Percentiles rank a stretch among this genome's conserved stretches.
phyloP scores from a whole-genome alignment of 2,888 invertebrate species.

The Chrysolina haemoptera region DNA sequence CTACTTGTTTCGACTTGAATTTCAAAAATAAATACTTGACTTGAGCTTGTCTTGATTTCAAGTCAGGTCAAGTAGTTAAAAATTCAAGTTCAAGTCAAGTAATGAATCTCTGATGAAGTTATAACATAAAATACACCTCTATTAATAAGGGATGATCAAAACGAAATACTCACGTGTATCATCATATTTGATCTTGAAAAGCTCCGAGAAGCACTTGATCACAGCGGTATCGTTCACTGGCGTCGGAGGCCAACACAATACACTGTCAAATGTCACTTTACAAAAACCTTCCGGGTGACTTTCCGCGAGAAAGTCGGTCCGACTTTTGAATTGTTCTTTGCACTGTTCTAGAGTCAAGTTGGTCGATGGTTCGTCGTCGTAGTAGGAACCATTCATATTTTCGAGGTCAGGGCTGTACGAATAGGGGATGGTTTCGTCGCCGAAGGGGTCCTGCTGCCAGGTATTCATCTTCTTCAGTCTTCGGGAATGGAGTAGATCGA shows the following conservation, averaged over 20 bases:
- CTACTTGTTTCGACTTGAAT: no score
- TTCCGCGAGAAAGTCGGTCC: constrained; percentile 48
- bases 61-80: no score
- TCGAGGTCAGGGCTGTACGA: constrained; percentile 17
- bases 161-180: constrained; percentile 81
- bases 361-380: constrained; percentile 22
- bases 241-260: constrained; percentile 89
- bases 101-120: no score
- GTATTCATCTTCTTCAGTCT: constrained; percentile 9
- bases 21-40: no score
- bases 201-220: constrained; percentile 84
- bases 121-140: no score
- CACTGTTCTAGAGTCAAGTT: constrained; percentile 55
- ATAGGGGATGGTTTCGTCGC: constrained; percentile 32
- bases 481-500: not conserved
- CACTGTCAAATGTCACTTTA: constrained; percentile 80
- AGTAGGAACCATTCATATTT: constrained; percentile 20
- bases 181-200: constrained; percentile 85
- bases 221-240: constrained; percentile 78
- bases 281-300: constrained; percentile 70
- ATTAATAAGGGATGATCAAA: no score
- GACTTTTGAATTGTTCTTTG: constrained; percentile 50
- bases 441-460: constrained; percentile 42
- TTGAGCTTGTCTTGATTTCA: no score
- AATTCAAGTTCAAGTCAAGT: no score